Evolutionary conservation across 2,888 invertebrate species (phyloP), one percentile per base, ranked within the genome.

Genomic region (Chrysotoxum bicinctum): DNA sequence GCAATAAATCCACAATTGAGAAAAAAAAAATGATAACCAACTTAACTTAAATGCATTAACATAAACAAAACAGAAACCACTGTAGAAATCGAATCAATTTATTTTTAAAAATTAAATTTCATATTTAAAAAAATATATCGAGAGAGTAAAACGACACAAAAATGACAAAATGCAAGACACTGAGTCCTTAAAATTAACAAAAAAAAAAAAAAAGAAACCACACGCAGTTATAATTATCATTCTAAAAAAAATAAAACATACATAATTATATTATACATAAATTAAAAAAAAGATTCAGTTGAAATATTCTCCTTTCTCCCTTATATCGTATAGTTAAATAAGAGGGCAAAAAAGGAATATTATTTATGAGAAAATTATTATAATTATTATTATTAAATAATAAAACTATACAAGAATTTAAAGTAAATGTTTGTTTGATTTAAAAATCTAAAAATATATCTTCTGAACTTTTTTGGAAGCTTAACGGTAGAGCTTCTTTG

Each of bases 341-440:
- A 68, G 75, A 58, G 74, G 54, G 52, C 23, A 62, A 52, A 66
- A 26, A 56, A 54, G 37, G 52, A 70, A 48, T 62, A 77, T 82
- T 73, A 77, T 72, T 82, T 82, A 82, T 77, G 82, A 77, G 45
- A 37, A 77, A 81, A 73, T 68, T 52, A 82, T 72, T 72, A 82
- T 58, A 66, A 74, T 70, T 26, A 26, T 26, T 80, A 76, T 75
- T 76, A 81, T 81, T 81, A 68, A 82, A 77, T 82, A 82, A 82
- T 82, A 82, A 77, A 77, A 77, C 82, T 82, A 82, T 77, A 82
- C 72, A 82, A 76, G 70, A 81, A 81, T 76, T 70, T 56, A 76
- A 81, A 76, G 32, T 23, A 72, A 26, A 48, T 66, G 12, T 37
- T 50, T 76, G n/a, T 68, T 73, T 73, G 30, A 16, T 68, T 58